Conservation (phyloP, 92 coral and sea anemone species). For the Actinostola sp. region DNA sequence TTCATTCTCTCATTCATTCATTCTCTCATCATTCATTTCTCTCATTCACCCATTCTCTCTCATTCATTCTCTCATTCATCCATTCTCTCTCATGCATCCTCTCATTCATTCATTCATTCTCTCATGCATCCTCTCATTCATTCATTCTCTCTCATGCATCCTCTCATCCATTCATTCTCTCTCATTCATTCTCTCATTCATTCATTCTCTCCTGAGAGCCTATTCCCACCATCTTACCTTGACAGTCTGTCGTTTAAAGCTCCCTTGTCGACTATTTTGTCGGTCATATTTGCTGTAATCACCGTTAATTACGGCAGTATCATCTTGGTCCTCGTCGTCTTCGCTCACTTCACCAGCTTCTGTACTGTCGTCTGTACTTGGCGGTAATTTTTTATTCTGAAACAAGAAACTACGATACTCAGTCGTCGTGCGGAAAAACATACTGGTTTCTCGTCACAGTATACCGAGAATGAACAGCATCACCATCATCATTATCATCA, state of each 20-base stretch:
- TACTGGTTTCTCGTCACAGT: too few relatives aligned
- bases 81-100: too few relatives aligned
- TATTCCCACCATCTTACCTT: conserved; percentile 44
- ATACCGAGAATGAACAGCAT: background rate
- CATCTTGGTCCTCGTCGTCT: conserved; percentile 91
- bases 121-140: too few relatives aligned
- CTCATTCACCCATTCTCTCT: too few relatives aligned
- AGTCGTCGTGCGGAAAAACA: too few relatives aligned
- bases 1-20: too few relatives aligned
- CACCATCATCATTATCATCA: background rate
- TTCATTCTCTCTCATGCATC: too few relatives aligned
- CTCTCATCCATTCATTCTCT: background rate
- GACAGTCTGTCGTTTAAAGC: conserved; percentile 72
- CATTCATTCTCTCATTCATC: too few relatives aligned
- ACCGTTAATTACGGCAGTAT: conserved; percentile 52
- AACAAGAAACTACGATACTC: too few relatives aligned
- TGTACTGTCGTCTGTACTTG: conserved; percentile 65
- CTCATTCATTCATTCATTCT: too few relatives aligned
- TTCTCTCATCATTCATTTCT: too few relatives aligned
- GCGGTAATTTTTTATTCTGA: conserved; percentile 88
- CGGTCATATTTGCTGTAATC: conserved; percentile 71
- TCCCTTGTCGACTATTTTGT: conserved; percentile 76
- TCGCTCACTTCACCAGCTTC: conserved; percentile 92
- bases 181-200: background rate
- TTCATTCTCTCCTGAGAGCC: background rate